phyloP scores from a whole-genome alignment of 2,113 vertebrate species.

The Mirounga angustirostris region DNA sequence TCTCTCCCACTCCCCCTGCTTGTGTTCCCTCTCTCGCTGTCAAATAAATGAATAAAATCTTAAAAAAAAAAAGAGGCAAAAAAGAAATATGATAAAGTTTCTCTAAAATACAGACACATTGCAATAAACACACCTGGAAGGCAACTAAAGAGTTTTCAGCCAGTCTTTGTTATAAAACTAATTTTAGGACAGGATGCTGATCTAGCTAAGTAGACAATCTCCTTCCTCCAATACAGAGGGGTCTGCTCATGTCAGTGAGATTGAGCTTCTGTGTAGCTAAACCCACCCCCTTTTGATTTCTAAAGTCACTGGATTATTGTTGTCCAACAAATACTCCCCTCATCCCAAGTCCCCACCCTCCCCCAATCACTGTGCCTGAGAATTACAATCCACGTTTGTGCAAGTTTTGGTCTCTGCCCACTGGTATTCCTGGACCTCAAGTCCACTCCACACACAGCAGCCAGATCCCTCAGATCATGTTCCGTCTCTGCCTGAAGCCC shows the following conservation, averaged over 20 bases:
- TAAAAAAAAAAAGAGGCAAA: not conserved
- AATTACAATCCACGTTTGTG: constrained; percentile 6
- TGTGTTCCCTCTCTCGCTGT: too few species aligned
- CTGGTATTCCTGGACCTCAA: constrained; percentile 32
- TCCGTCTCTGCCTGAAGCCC: not conserved
- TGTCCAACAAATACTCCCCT: constrained; percentile 29
- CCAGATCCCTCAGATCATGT: not conserved
- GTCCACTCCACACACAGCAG: not conserved
- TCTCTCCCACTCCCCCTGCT: too few species aligned
- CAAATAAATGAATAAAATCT: too few species aligned
- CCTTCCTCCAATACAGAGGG: not conserved
- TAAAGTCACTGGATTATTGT: not conserved
- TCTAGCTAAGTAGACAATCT: not conserved
- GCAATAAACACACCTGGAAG: not conserved
- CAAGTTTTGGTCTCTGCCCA: not conserved
- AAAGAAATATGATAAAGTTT: not conserved
- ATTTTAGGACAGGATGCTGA: constrained; percentile 10
- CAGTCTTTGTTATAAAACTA: constrained; percentile 29
- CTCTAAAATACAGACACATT: not conserved
- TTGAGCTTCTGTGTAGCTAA: not conserved
- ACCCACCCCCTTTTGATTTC: not conserved
- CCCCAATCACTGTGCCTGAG: not conserved
- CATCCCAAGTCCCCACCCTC: not conserved
- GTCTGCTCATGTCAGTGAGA: not conserved
- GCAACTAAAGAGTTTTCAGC: not conserved